Percentiles rank a stretch among this genome's conserved stretches.
Conservation (phyloP, 2,888 invertebrate genomes). For the Acleris laterana region DNA sequence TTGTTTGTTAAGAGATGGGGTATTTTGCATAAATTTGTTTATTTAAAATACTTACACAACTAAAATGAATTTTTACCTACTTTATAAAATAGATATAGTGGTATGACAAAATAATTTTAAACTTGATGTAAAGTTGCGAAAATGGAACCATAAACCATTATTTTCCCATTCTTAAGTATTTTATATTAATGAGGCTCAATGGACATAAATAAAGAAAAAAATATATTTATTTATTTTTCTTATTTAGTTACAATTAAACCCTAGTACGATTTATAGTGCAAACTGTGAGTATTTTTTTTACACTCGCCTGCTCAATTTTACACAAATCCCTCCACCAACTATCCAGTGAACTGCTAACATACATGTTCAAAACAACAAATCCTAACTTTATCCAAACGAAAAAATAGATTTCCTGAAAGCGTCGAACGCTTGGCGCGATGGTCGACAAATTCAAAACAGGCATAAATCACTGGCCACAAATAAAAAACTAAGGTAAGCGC, state of each 20-base stretch:
- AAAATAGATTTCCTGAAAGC: conserved; percentile 67
- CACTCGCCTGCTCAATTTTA: not conserved
- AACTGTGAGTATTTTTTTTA: not conserved
- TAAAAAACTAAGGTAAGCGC: conserved; percentile 84
- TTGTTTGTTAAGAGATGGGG: not conserved
- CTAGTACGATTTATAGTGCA: not conserved
- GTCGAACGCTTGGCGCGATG: conserved; percentile 72
- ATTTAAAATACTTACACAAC: too few species aligned
- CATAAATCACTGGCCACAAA: conserved; percentile 80
- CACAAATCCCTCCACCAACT: not conserved
- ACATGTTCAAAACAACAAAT: conserved; percentile 31
- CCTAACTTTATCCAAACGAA: conserved; percentile 32
- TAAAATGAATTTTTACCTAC: too few species aligned
- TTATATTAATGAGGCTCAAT: too few species aligned
- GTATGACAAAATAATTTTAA: too few species aligned
- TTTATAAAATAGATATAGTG: too few species aligned
- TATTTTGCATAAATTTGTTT: conserved; percentile 24
- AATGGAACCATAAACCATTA: too few species aligned
- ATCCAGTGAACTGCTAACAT: conserved; percentile 3
- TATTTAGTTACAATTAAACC: not conserved
- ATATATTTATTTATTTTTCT: not conserved
- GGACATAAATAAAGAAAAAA: too few species aligned
- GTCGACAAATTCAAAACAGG: conserved; percentile 77
- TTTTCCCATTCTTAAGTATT: too few species aligned
- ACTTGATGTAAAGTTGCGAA: too few species aligned